Base-by-base conservation (phyloP, 1,140 invertebrate species). In the Ceratina australensis region DNA sequence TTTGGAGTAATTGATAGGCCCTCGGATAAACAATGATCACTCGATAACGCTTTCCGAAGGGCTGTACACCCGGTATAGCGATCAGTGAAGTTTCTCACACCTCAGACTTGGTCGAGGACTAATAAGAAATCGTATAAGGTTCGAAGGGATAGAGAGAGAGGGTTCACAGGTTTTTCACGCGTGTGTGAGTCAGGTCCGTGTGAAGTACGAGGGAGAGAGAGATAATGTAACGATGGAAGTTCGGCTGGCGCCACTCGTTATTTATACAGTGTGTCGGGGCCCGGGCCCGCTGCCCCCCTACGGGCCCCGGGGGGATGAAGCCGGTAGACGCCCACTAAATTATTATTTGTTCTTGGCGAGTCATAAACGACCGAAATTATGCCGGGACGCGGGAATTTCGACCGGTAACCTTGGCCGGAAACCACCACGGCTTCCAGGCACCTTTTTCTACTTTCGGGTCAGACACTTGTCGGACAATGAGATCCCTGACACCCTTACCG, bases 321-420 rank as follows among this genome's bases (percentile, higher is more conserved):
- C 68, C 67, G 79, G 82, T 72, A 85, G 84, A 89, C 89, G 89
- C 89, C 89, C 89, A 89, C 89, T 90, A 90, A 90, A 90, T 90
- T 90, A 90, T 90, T 90, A 90, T 89, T 89, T 90, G 86, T 89
- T 87, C 88, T 88, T 87, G 87, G 87, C 84, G 82, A 86, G 87
- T 89, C 87, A 88, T 90, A 90, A 90, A 90, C 84, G 88, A 82
- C 81, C 79, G 86, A 89, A 90, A 90, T 90, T 90, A 89, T 89
- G 89, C 83, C 88, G 82, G 80, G 75, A 81, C 84, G 60, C 80
- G 79, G 82, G 80, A 67, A 64, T 75, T 69, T 80, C 66, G 69
- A 60, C 63, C 65, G 69, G 33, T 61, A 56, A 69, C 76, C 72
- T 79, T 79, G 71, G 66, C 15, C 57, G 76, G 75, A 81, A 83